Conservation (phyloP, 2,797 vertebrate species). For the Setipinna tenuifilis region DNA sequence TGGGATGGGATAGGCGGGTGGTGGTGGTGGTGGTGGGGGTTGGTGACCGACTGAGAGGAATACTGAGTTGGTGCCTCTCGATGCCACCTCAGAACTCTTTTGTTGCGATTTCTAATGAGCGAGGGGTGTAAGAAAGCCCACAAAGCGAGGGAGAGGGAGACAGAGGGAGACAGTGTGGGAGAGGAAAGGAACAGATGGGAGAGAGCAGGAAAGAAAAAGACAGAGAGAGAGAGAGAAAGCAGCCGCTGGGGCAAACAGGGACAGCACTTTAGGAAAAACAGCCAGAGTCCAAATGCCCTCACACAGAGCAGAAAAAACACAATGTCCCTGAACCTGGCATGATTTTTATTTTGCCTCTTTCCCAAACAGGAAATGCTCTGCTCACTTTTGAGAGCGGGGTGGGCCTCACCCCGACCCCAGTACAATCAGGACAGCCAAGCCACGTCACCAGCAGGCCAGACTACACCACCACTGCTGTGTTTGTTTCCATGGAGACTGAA, state of each 20-base stretch:
- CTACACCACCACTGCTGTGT: constrained; percentile 65
- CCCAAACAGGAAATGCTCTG: constrained; percentile 84
- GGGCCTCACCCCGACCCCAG: constrained; percentile 71
- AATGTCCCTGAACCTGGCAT: constrained; percentile 22
- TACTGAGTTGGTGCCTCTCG: constrained; percentile 67
- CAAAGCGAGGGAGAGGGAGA: background rate
- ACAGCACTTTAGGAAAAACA: background rate
- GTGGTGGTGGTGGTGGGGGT: too few relatives aligned
- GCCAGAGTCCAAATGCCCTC: constrained; percentile 11
- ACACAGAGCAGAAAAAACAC: constrained; percentile 20
- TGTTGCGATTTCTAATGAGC: background rate
- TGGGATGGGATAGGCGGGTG: too few relatives aligned
- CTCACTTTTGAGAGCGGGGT: constrained; percentile 83
- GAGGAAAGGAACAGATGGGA: background rate
- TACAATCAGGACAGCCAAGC: constrained; percentile 68
- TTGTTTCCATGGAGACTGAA: constrained; percentile 70
- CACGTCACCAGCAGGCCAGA: constrained; percentile 70
- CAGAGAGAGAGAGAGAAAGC: background rate
- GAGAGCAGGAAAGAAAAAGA: background rate
- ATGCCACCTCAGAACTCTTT: background rate
- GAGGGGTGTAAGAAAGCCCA: background rate
- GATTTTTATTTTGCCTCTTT: background rate
- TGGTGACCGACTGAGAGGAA: constrained; percentile 66
- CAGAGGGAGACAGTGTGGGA: background rate
- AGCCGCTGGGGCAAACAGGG: background rate